Evolutionary conservation across 2,888 invertebrate genomes (phyloP), one percentile per base, ranked within the genome.

Genomic region (Pyrochroa serraticornis): DNA sequence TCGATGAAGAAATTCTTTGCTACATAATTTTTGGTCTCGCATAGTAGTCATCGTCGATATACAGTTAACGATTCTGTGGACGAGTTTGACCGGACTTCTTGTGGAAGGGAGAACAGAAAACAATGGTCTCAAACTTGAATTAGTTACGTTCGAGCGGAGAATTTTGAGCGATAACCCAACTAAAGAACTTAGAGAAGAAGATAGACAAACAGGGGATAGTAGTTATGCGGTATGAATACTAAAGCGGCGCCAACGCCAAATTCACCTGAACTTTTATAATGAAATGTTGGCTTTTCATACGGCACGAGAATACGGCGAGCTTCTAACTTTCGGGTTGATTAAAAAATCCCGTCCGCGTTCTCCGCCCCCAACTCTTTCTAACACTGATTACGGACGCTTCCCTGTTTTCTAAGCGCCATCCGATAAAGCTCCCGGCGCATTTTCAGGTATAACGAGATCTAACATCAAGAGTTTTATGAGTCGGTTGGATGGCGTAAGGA

Each of bases 51-150:
- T 34, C 39, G 38, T 39, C 9, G 42, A 35, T 36, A 55, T n/a
- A 44, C 46, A 51, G 46, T 51, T 57, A 46, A 48, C 53, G 34
- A 58, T 58, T 58, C 58, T 53, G 30, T 12, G 31, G 44, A 48
- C 54, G 50, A 58, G 49, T 54, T 46, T 10, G 9, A 10, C 9
- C 47, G 35, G 30, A 31, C 14, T 54, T 22, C 41, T 9, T 33
- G 36, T 38, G 60, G 61, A 67, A 63, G 65, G 67, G 62, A 63
- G 22, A 65, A 68, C 67, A 64, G 67, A 70, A 75, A 77, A 77
- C 77, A 79, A 77, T 76, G 74, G 77, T 77, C 76, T 77, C 74
- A 74, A 78, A 79, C 74, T 79, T 79, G 79, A 79, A 79, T 79
- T 79, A 79, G 79, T 77, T 77, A 74, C 77, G 78, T 77, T 78